Evolutionary conservation across 2,888 invertebrate species (phyloP).

Genomic region (Pheosia gnoma): DNA sequence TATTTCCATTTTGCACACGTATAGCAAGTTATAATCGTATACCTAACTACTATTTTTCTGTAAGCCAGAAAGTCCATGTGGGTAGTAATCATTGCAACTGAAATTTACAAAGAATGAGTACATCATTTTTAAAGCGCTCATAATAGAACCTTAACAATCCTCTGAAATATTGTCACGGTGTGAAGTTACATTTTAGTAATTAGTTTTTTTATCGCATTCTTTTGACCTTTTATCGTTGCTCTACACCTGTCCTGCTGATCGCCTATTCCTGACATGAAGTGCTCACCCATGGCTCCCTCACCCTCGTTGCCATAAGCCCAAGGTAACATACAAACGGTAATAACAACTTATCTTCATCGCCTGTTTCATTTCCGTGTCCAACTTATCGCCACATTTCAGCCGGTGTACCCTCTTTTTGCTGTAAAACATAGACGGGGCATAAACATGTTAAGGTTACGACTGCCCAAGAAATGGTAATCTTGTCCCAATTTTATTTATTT

Average conservation of each 20-base stretch:
- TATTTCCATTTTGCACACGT: no score
- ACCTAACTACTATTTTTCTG: no score
- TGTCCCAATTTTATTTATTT: not conserved
- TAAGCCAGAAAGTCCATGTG: no score
- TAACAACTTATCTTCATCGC: slow-evolving; percentile 72
- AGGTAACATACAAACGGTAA: slow-evolving; percentile 60
- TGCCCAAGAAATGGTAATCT: not conserved
- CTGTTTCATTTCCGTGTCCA: slow-evolving; percentile 64
- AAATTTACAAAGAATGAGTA: no score
- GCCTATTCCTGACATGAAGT: slow-evolving; percentile 31
- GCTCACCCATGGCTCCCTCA: slow-evolving; percentile 29
- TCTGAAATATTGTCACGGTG: no score
- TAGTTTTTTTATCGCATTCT: slow-evolving; percentile 1
- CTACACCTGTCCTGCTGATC: slow-evolving; percentile 18
- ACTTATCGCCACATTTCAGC: slow-evolving; percentile 63
- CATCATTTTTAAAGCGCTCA: no score
- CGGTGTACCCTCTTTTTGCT: slow-evolving; percentile 40
- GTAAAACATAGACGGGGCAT: slow-evolving; percentile 22
- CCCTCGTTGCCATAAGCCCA: slow-evolving; percentile 29
- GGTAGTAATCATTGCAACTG: no score
- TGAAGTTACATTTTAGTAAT: not conserved
- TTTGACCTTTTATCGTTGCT: slow-evolving; percentile 23
- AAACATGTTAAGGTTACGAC: slow-evolving; percentile 15
- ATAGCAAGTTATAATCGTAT: no score
- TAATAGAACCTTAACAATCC: no score